Conservation (phyloP, 2,888 invertebrate species). For the Heterodera filipjevi region DNA sequence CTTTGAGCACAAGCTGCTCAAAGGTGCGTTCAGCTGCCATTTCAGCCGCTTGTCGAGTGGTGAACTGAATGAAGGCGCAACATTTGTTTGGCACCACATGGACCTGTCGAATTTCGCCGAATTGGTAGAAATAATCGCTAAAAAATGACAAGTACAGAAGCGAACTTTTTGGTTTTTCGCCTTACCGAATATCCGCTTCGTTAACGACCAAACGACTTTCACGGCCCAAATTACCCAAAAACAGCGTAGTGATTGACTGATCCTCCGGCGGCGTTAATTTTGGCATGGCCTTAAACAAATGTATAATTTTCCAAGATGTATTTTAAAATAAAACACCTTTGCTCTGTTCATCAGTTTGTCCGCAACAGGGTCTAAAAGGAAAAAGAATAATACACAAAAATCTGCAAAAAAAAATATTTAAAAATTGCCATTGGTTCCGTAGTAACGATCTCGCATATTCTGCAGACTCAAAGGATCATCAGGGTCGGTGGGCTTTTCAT, state of each 20-base stretch:
- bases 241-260: conserved; percentile 90
- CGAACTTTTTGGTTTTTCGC: neutral
- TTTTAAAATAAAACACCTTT: conserved; percentile 70
- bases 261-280: conserved; percentile 94
- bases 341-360: conserved; percentile 87
- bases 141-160: neutral
- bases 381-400: neutral
- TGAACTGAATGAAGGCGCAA: conserved; percentile 96
- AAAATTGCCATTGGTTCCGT: conserved; percentile 81
- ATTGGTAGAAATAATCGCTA: conserved; percentile 95
- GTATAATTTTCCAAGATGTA: neutral
- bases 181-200: conserved; percentile 78
- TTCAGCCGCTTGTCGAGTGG: conserved; percentile 85
- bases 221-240: conserved; percentile 92
- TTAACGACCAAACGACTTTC: conserved; percentile 72
- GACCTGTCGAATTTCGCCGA: conserved; percentile 92
- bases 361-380: conserved; percentile 76
- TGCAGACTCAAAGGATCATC: conserved; percentile 94
- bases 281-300: conserved; percentile 78
- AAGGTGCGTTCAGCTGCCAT: conserved; percentile 92
- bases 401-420: neutral
- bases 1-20: conserved; percentile 79
- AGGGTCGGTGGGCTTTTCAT: conserved; percentile 93
- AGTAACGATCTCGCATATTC: conserved; percentile 89
- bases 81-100: conserved; percentile 86